Evolutionary conservation across 2,113 vertebrate genomes (phyloP), one percentile per base, ranked within the genome.

Genomic region (Hippotragus niger): DNA sequence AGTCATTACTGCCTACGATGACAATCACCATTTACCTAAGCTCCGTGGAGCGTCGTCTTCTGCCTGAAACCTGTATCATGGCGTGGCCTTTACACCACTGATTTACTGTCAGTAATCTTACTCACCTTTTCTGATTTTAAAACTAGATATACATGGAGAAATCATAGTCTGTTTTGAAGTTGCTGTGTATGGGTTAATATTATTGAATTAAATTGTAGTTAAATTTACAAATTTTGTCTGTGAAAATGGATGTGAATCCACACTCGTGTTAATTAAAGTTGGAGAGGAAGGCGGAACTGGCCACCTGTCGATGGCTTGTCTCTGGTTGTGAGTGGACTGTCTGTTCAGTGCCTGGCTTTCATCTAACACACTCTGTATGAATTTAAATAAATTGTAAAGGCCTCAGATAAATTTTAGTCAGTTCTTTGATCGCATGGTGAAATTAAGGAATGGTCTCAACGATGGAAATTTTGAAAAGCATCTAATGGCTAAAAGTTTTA

Each of bases 201-300:
- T 97, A 90, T 57, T 98, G 47, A 98, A 94, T 96, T 96, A 96
- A 83, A 58, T 91, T 98, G 92, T 87, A 58, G 67, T 94, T 95
- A 93, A 92, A 96, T 98, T 96, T 93, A 95, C 97, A 98, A 97
- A 97, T 98, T 98, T 96, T 88, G 93, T 99, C 58, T 74, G 29
- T 83, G 89, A 97, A 97, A 98, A 91, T 45, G 95, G 97, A 96
- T 64, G 78, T 2, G 52, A 91, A 95, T 40, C 76, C 90, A 85
- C 84, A 82, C 94, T 96, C 27, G 2, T 96, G 58, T 96, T 96
- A 97, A 98, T 98, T 98, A 97, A 97, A 55, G 94, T 55, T 93
- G 91, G 74, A 93, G 96, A 95, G 97, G 53, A 97, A 50, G 60
- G 92, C 85, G 78, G 58, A 74, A 50, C 67, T 97, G 97, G 92